phyloP scores from a whole-genome alignment of 2,113 vertebrate genomes.

The Dunckerocampus dactyliophorus region DNA sequence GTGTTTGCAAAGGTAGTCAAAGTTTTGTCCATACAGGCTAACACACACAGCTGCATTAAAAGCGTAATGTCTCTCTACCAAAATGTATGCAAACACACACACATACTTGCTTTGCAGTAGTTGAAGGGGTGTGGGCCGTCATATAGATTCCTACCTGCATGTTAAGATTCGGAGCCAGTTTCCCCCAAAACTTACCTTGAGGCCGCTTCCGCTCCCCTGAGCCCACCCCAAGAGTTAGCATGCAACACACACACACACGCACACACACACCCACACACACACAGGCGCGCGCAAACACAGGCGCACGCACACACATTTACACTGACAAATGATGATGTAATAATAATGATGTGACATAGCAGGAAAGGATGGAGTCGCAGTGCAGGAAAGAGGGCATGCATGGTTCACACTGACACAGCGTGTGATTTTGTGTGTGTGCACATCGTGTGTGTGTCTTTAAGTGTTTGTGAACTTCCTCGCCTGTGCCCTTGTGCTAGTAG shows the following conservation, averaged over 20 bases:
- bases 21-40: slow-evolving; percentile 21
- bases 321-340: slow-evolving; percentile 45
- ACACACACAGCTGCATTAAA: slow-evolving; percentile 16
- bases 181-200: slow-evolving; percentile 75
- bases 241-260: slow-evolving; percentile 58
- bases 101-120: slow-evolving; percentile 36
- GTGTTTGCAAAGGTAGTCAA: slow-evolving; percentile 55
- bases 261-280: slow-evolving; percentile 16
- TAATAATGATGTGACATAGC: slow-evolving; percentile 56
- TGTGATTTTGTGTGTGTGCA: slow-evolving; percentile 16
- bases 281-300: slow-evolving; percentile 25
- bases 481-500: slow-evolving; percentile 59
- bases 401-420: slow-evolving; percentile 44
- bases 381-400: slow-evolving; percentile 62
- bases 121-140: slow-evolving; percentile 20
- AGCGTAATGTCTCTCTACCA: slow-evolving; percentile 14
- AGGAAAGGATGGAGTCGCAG: slow-evolving; percentile 63
- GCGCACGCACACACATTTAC: slow-evolving; percentile 8
- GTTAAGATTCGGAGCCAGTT: slow-evolving; percentile 65
- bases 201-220: slow-evolving; percentile 58
- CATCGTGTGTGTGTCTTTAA: slow-evolving; percentile 11
- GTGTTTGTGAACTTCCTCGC: slow-evolving; percentile 34
- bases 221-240: slow-evolving; percentile 68
- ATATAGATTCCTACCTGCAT: slow-evolving; percentile 72
- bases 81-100: slow-evolving; percentile 23